Conservation (phyloP, 2,797 vertebrate species). For the Mus minutoides region DNA sequence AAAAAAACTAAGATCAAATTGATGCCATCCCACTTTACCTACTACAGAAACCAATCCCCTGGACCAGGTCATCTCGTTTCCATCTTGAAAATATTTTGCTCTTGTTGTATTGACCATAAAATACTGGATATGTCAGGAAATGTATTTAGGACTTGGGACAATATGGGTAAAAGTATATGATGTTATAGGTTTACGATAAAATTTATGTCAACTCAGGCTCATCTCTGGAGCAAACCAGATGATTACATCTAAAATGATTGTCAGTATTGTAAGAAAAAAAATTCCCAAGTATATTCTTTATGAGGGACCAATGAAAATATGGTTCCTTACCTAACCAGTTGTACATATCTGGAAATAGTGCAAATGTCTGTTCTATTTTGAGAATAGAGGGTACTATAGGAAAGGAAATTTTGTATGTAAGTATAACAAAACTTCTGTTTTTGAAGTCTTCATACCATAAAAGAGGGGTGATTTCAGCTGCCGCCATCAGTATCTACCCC, state of each 20-base stretch:
- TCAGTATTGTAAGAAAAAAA: background rate
- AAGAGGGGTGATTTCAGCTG: background rate
- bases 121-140: background rate
- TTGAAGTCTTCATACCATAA: slow-evolving; percentile 31
- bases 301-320: background rate
- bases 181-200: background rate
- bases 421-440: background rate
- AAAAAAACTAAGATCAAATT: background rate
- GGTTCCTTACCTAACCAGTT: slow-evolving; percentile 37
- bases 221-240: background rate
- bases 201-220: slow-evolving; percentile 25
- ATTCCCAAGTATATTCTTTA: slow-evolving; percentile 26
- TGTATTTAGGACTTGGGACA: background rate
- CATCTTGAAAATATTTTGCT: background rate
- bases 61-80: background rate
- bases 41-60: background rate
- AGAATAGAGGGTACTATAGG: background rate
- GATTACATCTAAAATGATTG: slow-evolving; percentile 27
- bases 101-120: background rate
- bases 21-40: background rate
- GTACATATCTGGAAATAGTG: slow-evolving; percentile 21
- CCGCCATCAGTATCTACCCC: slow-evolving; percentile 4
- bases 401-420: slow-evolving; percentile 24
- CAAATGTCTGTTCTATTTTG: background rate
- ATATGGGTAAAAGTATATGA: background rate